These are phyloP conservation scores for Encarsia formosa DNA, from an alignment of 2,888 invertebrate species.

Conservation along the genomic window DNA sequence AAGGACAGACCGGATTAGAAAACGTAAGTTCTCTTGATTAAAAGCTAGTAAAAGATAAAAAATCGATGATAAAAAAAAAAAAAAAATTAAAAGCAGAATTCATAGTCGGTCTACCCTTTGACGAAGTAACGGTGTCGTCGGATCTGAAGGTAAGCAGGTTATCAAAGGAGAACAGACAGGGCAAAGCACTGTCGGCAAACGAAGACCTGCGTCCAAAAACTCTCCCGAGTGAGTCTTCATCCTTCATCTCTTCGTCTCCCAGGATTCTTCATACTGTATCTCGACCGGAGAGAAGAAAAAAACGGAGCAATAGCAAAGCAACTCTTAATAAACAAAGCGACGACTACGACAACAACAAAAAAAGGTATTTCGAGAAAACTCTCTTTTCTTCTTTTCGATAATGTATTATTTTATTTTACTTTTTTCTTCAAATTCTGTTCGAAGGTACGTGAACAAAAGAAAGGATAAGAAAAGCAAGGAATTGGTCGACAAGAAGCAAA, in stretches of 20 bases:
- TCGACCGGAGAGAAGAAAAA: slow-evolving; percentile 38
- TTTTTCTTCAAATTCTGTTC: too few species aligned
- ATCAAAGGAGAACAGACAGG: slow-evolving; percentile 48
- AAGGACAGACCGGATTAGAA: slow-evolving; percentile 41
- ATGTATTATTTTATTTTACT: slow-evolving; percentile 38
- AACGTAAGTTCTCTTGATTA: slow-evolving; percentile 29
- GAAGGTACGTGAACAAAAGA: too few species aligned
- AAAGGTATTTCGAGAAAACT: not conserved
- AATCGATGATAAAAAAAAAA: not conserved
- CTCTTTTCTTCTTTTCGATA: not conserved
- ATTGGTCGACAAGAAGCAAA: too few species aligned
- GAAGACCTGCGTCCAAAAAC: slow-evolving; percentile 45
- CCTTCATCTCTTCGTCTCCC: slow-evolving; percentile 41
- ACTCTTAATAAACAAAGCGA: slow-evolving; percentile 43
- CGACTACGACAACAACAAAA: not conserved
- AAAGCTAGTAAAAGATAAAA: not conserved
- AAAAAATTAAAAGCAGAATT: slow-evolving; percentile 36
- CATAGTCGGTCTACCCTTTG: slow-evolving; percentile 48
- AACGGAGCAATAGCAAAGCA: slow-evolving; percentile 35
- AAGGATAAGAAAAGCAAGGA: too few species aligned
- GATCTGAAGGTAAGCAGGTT: slow-evolving; percentile 46
- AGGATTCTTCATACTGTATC: slow-evolving; percentile 43
- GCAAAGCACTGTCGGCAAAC: slow-evolving; percentile 45
- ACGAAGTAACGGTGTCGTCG: slow-evolving; percentile 52
- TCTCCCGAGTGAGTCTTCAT: slow-evolving; percentile 41